phyloP scores from a whole-genome alignment of 1,140 invertebrate genomes.

The Zaprionus africanus region DNA sequence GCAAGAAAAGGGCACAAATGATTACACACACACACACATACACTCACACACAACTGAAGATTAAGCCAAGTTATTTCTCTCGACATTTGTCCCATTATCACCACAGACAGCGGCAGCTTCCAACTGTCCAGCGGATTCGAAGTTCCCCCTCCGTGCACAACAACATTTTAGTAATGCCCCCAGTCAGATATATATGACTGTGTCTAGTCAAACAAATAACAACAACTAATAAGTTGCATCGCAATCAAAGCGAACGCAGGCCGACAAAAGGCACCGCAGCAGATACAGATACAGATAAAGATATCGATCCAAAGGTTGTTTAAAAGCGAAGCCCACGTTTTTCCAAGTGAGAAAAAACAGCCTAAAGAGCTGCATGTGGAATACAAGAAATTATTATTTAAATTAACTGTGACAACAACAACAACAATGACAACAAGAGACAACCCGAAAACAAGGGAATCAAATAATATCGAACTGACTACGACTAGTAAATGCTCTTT shows the following conservation, averaged over 20 bases:
- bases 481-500: conserved; percentile 12
- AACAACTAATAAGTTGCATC: conserved; percentile 81
- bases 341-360: conserved; percentile 63
- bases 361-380: conserved; percentile 49
- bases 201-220: conserved; percentile 83
- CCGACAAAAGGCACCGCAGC: conserved; percentile 65
- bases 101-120: conserved; percentile 78
- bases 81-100: conserved; percentile 80
- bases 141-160: conserved; percentile 19
- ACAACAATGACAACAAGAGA: conserved; percentile 48
- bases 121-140: conserved; percentile 51
- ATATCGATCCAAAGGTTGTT: conserved; percentile 15
- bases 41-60: conserved; percentile 47
- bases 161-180: conserved; percentile 54
- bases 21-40: conserved; percentile 46
- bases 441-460: conserved; percentile 20
- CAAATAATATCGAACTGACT: neutral
- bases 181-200: conserved; percentile 62
- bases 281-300: conserved; percentile 22
- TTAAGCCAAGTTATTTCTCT: conserved; percentile 69
- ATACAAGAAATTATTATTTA: conserved; percentile 73
- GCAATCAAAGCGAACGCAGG: conserved; percentile 73
- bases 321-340: conserved; percentile 34
- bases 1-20: conserved; percentile 70
- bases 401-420: conserved; percentile 66